Conservation (phyloP, 1,140 invertebrate genomes). For the Branchinecta lindahli region DNA sequence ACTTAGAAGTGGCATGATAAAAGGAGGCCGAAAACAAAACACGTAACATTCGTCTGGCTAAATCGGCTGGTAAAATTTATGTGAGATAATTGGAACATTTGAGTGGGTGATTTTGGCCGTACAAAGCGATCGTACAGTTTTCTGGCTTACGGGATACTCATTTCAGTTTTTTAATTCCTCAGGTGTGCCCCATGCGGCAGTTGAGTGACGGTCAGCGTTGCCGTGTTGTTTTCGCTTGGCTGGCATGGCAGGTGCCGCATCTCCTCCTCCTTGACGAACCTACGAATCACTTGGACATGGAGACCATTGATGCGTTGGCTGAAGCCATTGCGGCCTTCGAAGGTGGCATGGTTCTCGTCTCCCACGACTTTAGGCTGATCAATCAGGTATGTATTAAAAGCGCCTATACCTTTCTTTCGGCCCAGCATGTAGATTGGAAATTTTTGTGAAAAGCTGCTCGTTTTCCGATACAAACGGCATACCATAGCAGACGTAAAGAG, state of each 20-base stretch:
- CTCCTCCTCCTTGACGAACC: conserved; percentile 89
- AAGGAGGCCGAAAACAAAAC: too few relatives aligned
- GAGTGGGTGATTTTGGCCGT: too few relatives aligned
- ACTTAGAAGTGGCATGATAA: too few relatives aligned
- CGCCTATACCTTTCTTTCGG: neutral
- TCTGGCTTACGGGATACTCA: too few relatives aligned
- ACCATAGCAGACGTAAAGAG: too few relatives aligned
- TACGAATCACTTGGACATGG: conserved; percentile 98
- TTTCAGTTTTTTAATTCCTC: conserved; percentile 11
- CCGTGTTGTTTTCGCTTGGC: conserved; percentile 91
- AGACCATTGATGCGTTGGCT: conserved; percentile 94
- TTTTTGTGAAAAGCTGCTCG: too few relatives aligned
- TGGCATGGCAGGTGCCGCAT: conserved; percentile 86
- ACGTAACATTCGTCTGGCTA: too few relatives aligned
- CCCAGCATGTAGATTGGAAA: neutral
- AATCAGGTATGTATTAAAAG: conserved; percentile 55
- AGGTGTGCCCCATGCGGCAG: conserved; percentile 93
- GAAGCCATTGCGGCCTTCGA: conserved; percentile 96
- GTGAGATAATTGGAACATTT: too few relatives aligned
- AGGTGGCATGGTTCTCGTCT: conserved; percentile 92
- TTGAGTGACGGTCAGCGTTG: conserved; percentile 96
- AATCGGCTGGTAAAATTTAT: too few relatives aligned
- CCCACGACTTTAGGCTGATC: conserved; percentile 95
- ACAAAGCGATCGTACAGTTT: too few relatives aligned
- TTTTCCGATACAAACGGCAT: too few relatives aligned